Percentiles rank a stretch among this genome's conserved stretches.
phyloP scores from a whole-genome alignment of 2,113 vertebrate genomes.

The Gymnogyps californianus region DNA sequence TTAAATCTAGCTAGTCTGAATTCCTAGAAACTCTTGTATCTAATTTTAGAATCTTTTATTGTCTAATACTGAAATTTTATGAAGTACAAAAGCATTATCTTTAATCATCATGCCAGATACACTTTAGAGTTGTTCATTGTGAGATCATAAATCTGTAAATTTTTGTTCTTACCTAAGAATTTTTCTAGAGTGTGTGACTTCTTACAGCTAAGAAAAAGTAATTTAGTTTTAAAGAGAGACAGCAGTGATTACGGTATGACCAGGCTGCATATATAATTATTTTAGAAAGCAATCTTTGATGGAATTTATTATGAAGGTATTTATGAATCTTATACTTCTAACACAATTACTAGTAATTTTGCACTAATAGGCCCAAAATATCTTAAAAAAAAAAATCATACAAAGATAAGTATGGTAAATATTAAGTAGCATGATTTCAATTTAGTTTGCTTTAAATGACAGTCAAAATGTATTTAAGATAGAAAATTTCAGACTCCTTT shows the following conservation, averaged over 20 bases:
- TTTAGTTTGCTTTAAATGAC: neutral
- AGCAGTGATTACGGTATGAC: neutral
- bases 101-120: neutral
- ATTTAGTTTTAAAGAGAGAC: neutral
- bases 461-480: neutral
- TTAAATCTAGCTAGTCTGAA: neutral
- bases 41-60: constrained; percentile 9
- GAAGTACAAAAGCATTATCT: constrained; percentile 6
- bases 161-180: neutral
- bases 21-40: neutral
- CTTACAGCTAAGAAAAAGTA: neutral
- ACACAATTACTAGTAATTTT: neutral
- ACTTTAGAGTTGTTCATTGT: neutral
- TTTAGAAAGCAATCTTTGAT: neutral
- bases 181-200: neutral
- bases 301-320: neutral
- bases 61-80: neutral
- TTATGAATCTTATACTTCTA: neutral
- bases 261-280: neutral
- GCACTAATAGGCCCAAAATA: neutral
- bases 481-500: neutral
- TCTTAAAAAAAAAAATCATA: neutral
- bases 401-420: neutral
- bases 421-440: neutral
- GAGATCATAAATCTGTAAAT: neutral